These are phyloP conservation scores for Antrozous pallidus DNA, from an alignment of 2,797 vertebrate genomes.

Conservation along the genomic window DNA sequence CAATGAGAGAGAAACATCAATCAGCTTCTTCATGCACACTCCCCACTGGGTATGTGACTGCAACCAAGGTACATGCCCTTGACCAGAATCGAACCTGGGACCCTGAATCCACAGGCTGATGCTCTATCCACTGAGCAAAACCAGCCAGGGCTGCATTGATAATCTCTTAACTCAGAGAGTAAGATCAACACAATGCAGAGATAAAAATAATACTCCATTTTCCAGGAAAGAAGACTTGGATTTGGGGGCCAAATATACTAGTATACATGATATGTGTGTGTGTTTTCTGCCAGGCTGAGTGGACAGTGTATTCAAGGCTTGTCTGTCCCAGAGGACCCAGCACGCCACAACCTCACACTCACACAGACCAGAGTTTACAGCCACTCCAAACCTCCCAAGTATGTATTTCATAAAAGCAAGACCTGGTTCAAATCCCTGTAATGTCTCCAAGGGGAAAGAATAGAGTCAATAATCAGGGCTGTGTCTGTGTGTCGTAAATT, in stretches of 20 bases:
- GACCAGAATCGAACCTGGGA: too few species aligned
- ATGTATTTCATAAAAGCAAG: conserved; percentile 75
- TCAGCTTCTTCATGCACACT: too few species aligned
- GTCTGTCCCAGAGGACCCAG: conserved; percentile 46
- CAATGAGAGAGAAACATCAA: too few species aligned
- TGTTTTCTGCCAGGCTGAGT: neutral
- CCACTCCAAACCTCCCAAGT: conserved; percentile 63
- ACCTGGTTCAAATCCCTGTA: conserved; percentile 61
- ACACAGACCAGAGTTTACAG: conserved; percentile 10
- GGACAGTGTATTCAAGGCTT: neutral
- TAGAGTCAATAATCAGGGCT: conserved; percentile 55
- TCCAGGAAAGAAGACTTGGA: neutral
- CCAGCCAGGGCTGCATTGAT: neutral
- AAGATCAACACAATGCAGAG: conserved; percentile 31
- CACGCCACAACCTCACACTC: conserved; percentile 42
- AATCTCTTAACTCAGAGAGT: conserved; percentile 2
- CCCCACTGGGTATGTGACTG: too few species aligned
- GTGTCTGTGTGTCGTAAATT: conserved; percentile 66
- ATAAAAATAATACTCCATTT: conserved; percentile 20
- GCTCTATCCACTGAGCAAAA: too few species aligned
- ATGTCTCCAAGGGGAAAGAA: conserved; percentile 56
- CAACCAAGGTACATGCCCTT: too few species aligned
- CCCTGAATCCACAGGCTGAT: too few species aligned
- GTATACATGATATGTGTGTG: neutral
- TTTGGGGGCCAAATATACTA: neutral